phyloP scores from a whole-genome alignment of 2,113 vertebrate genomes.

The Ailuropoda melanoleuca region DNA sequence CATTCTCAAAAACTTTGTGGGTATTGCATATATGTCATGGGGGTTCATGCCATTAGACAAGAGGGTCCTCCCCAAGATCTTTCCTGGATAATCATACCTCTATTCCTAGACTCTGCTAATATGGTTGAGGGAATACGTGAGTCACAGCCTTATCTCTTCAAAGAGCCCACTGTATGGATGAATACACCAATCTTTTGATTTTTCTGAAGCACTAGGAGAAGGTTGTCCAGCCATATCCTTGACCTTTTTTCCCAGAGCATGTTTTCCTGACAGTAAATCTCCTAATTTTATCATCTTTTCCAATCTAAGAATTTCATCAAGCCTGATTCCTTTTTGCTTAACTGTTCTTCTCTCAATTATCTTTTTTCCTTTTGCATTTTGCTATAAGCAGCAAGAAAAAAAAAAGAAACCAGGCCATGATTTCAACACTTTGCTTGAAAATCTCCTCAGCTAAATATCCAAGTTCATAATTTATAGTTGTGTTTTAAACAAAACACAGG shows the following conservation, averaged over 20 bases:
- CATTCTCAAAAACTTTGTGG: neutral
- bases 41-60: neutral
- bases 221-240: neutral
- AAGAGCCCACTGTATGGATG: neutral
- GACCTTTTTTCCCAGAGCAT: neutral
- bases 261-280: neutral
- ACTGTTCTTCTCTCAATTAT: neutral
- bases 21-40: neutral
- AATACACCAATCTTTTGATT: neutral
- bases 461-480: neutral
- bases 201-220: neutral
- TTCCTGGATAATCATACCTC: neutral
- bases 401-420: neutral
- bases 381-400: neutral
- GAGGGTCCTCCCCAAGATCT: neutral
- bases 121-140: neutral
- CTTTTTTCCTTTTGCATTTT: neutral
- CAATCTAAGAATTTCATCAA: neutral
- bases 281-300: neutral
- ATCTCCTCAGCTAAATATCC: neutral
- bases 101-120: neutral
- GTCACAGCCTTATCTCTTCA: neutral
- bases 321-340: neutral
- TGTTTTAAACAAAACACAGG: neutral
- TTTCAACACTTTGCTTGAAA: neutral